Conservation (phyloP, 2,113 vertebrate species). For the Pseudonaja textilis region DNA sequence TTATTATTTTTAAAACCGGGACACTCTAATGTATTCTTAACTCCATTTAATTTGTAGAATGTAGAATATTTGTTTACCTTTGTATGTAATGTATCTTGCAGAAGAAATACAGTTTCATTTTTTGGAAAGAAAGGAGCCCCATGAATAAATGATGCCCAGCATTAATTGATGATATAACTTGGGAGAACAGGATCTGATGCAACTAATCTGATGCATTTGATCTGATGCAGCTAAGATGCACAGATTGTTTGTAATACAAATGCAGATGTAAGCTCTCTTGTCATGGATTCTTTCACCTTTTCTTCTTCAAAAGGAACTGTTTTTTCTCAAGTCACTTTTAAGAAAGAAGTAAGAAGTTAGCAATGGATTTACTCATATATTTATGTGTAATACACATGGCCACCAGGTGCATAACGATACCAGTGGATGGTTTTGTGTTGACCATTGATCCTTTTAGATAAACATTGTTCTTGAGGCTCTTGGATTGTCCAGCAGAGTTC, state of each 20-base stretch:
- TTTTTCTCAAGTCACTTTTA: not conserved
- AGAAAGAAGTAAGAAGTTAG: not conserved
- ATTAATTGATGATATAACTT: not conserved
- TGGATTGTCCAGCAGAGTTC: not conserved
- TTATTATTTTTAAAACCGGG: fast-evolving
- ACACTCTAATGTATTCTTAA: fast-evolving
- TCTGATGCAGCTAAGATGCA: not conserved
- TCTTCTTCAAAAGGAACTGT: not conserved
- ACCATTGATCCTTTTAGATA: not conserved
- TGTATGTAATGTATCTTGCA: not conserved
- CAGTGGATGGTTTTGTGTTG: not conserved
- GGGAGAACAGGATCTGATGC: not conserved
- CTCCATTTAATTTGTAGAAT: fast-evolving
- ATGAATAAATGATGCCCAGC: not conserved
- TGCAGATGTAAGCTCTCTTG: not conserved
- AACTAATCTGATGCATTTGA: not conserved
- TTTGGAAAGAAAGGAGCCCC: not conserved
- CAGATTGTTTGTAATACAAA: not conserved
- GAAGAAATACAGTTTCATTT: not conserved
- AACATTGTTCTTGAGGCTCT: not conserved
- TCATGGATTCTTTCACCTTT: not conserved
- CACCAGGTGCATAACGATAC: not conserved
- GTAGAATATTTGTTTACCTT: not conserved
- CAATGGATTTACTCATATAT: not conserved
- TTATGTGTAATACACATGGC: not conserved